These are phyloP conservation scores for Melangyna quadrimaculata DNA, from an alignment of 2,888 invertebrate species.

Conservation along the genomic window DNA sequence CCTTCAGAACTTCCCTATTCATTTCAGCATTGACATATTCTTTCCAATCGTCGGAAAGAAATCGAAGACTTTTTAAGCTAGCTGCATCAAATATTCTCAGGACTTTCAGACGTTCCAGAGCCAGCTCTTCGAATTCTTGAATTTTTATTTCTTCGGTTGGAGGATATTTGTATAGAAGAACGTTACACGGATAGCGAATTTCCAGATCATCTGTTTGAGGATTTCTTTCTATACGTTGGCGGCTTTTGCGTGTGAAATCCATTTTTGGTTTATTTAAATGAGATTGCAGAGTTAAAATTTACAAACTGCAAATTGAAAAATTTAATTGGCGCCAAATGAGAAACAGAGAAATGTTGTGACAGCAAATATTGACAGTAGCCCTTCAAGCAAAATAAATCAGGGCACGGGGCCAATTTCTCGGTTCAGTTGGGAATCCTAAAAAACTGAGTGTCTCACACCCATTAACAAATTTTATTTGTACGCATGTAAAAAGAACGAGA, in stretches of 20 bases:
- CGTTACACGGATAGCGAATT: slow-evolving; percentile 87
- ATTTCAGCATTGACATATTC: slow-evolving; percentile 85
- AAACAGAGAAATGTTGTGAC: not conserved
- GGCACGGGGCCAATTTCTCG: no score
- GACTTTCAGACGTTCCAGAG: slow-evolving; percentile 91
- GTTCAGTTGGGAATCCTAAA: no score
- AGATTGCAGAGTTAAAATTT: not conserved
- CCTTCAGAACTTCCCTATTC: slow-evolving; percentile 85
- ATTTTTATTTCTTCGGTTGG: slow-evolving; percentile 89
- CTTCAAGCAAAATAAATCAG: no score
- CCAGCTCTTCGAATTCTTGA: slow-evolving; percentile 93
- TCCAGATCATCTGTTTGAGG: slow-evolving; percentile 81
- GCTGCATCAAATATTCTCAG: slow-evolving; percentile 90
- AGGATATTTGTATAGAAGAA: slow-evolving; percentile 89
- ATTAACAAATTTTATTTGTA: no score
- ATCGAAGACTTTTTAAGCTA: slow-evolving; percentile 84
- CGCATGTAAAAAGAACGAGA: no score
- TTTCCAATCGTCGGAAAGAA: slow-evolving; percentile 86
- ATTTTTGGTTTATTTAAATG: slow-evolving; percentile 60
- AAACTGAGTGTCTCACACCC: no score
- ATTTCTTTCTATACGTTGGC: slow-evolving; percentile 74
- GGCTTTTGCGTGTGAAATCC: slow-evolving; percentile 77
- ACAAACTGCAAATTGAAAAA: not conserved
- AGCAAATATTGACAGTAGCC: not conserved
- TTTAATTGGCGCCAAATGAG: not conserved